Evolutionary conservation across 2,888 invertebrate genomes (phyloP).

Genomic region (Himalopsyche kuldschensis): DNA sequence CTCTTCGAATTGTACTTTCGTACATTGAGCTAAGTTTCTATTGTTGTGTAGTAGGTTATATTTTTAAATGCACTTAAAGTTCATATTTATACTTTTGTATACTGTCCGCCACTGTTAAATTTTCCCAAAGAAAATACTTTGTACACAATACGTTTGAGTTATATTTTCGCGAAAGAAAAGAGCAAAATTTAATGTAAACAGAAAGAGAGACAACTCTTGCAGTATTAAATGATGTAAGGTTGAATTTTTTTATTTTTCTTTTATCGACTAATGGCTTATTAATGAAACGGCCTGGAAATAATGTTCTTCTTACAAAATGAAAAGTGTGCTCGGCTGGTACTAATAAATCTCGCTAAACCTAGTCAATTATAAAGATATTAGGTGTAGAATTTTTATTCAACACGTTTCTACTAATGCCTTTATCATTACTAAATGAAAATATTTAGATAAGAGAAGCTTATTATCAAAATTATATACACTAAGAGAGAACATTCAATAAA

Average conservation of each 20-base stretch:
- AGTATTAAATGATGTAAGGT: background rate
- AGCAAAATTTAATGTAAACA: constrained; percentile 1
- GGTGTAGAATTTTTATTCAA: background rate
- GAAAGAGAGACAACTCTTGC: background rate
- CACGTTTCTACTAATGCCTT: background rate
- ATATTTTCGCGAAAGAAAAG: background rate
- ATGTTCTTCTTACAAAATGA: constrained; percentile 2
- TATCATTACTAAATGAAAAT: background rate
- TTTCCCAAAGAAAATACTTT: background rate
- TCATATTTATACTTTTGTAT: background rate
- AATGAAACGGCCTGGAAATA: constrained; percentile 32
- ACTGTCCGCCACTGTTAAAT: background rate
- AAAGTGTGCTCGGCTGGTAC: background rate
- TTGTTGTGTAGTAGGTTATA: too few relatives aligned
- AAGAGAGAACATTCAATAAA: too few relatives aligned
- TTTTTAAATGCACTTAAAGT: too few relatives aligned
- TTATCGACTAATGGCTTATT: constrained; percentile 32
- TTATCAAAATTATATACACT: too few relatives aligned
- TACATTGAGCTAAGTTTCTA: too few relatives aligned
- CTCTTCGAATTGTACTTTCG: too few relatives aligned
- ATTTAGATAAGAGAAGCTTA: too few relatives aligned
- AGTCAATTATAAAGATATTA: constrained; percentile 9
- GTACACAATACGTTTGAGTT: background rate
- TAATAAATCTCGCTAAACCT: background rate
- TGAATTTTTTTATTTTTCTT: constrained; percentile 14